These are phyloP conservation scores for Chymomyza procnemis DNA, from an alignment of 2,888 invertebrate species.

Conservation along the genomic window DNA sequence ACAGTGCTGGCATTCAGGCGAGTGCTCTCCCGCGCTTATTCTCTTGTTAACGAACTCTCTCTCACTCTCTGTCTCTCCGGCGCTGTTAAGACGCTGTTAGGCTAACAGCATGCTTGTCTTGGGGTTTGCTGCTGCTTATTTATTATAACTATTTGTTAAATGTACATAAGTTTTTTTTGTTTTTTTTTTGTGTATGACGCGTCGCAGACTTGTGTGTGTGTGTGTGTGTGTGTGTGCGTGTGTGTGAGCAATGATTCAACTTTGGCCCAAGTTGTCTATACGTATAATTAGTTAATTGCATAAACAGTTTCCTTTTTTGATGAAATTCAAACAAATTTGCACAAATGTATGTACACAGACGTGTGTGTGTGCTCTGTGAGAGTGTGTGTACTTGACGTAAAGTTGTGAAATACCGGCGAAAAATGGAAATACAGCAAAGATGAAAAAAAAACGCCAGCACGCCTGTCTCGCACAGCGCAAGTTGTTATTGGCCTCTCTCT, in stretches of 20 bases:
- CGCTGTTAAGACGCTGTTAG: no score
- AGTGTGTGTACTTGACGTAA: neutral
- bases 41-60: no score
- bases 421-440: neutral
- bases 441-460: neutral
- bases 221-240: neutral
- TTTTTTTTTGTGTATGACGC: neutral
- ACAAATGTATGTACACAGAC: neutral
- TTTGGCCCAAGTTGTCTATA: slow-evolving; percentile 17
- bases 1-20: no score
- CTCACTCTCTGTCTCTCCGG: no score
- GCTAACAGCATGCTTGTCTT: no score
- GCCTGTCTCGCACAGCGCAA: no score
- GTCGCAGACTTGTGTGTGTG: neutral
- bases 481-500: neutral
- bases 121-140: neutral
- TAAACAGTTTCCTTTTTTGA: slow-evolving; percentile 47
- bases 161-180: neutral
- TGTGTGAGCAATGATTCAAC: slow-evolving; percentile 16
- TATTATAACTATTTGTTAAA: neutral
- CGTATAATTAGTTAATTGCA: slow-evolving; percentile 57
- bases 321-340: slow-evolving; percentile 44
- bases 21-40: no score
- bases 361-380: neutral
- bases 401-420: neutral